Evolutionary conservation across 2,797 vertebrate species (phyloP).

Genomic region (Peromyscus aztecus): DNA sequence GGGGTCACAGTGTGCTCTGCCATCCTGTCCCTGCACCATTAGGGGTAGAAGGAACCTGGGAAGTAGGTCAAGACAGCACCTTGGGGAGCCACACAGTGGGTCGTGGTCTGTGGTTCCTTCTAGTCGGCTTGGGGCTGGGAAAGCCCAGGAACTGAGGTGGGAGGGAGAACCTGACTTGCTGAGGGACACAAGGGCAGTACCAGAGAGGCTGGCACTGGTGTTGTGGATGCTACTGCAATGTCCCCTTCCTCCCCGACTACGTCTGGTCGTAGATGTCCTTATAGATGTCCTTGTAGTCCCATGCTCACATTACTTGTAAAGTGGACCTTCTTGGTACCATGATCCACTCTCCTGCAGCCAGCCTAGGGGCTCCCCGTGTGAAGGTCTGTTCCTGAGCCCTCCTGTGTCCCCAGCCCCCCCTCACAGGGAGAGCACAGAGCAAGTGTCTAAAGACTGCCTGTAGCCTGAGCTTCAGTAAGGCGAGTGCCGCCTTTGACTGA

Average conservation of each 20-base stretch:
- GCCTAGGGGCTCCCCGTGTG: background rate
- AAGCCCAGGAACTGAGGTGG: background rate
- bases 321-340: background rate
- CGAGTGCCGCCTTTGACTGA: background rate
- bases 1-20: background rate
- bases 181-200: background rate
- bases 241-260: background rate
- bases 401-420: rapidly evolving
- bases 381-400: background rate
- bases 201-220: background rate
- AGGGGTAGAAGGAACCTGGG: background rate
- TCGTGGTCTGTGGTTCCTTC: background rate
- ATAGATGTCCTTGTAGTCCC: background rate
- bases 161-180: background rate
- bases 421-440: background rate
- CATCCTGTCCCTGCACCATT: background rate
- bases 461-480: background rate
- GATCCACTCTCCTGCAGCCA: background rate
- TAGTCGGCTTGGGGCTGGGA: background rate
- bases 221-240: background rate
- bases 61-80: background rate
- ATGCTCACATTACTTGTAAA: background rate
- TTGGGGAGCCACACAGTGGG: background rate
- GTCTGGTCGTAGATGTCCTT: background rate
- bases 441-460: background rate